Conservation (phyloP, 1,140 invertebrate genomes). For the Diachasmimorpha longicaudata region DNA sequence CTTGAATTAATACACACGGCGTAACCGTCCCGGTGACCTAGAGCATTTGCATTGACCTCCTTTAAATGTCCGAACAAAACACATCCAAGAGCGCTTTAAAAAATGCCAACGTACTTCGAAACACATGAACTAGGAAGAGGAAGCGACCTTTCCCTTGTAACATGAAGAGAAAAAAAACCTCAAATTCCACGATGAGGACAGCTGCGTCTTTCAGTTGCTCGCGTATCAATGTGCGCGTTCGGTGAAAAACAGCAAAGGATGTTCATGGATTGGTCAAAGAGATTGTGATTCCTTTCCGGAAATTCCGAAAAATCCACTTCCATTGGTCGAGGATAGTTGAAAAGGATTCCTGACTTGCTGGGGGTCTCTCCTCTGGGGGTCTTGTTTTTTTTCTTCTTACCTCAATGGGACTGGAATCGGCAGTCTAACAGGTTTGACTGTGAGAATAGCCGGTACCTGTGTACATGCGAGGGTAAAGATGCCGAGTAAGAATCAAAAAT, state of each 20-base stretch:
- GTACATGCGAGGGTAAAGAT: slow-evolving; percentile 14
- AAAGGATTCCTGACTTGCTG: slow-evolving; percentile 12
- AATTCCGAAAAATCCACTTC: slow-evolving; percentile 9
- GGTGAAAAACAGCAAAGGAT: not conserved
- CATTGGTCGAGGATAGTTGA: not conserved
- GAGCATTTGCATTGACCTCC: slow-evolving; percentile 24
- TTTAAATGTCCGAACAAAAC: slow-evolving; percentile 23
- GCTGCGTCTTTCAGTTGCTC: slow-evolving; percentile 18
- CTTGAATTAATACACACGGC: not conserved
- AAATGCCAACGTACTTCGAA: slow-evolving; percentile 24
- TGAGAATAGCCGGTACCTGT: slow-evolving; percentile 60
- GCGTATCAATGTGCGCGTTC: not conserved
- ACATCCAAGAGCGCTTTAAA: slow-evolving; percentile 51
- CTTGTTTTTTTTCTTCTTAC: not conserved
- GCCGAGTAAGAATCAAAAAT: slow-evolving; percentile 1
- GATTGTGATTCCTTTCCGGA: slow-evolving; percentile 21
- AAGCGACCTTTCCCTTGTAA: slow-evolving; percentile 1
- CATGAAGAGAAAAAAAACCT: not conserved
- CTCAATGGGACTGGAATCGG: not conserved
- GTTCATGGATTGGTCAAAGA: not conserved
- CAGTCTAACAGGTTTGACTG: slow-evolving; percentile 47
- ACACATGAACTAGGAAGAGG: slow-evolving; percentile 21
- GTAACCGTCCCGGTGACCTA: slow-evolving; percentile 8
- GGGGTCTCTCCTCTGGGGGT: slow-evolving; percentile 17
- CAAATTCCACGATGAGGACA: not conserved